Conservation (phyloP, 2,797 vertebrate genomes). For the Typhlichthys eigenmanni region DNA sequence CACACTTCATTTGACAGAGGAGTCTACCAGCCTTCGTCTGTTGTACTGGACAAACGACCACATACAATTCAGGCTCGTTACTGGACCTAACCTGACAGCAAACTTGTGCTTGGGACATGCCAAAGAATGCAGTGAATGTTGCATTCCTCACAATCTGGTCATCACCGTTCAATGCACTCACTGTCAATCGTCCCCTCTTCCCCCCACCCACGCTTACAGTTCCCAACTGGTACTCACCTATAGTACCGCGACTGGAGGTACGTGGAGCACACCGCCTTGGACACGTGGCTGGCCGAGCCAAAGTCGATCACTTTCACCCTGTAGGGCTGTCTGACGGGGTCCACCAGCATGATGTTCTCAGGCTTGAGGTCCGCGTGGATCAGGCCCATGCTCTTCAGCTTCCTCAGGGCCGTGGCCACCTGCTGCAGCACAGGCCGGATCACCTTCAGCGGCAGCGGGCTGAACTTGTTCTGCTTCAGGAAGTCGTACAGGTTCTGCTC, state of each 20-base stretch:
- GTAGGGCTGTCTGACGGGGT: constrained; percentile 95
- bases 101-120: too few species aligned
- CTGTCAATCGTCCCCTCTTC: neutral
- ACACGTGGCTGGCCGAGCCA: constrained; percentile 97
- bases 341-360: constrained; percentile 99
- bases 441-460: constrained; percentile 95
- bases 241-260: constrained; percentile 99
- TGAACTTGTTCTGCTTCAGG: constrained; percentile 99
- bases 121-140: too few species aligned
- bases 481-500: constrained; percentile 99
- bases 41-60: too few species aligned
- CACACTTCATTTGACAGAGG: too few species aligned
- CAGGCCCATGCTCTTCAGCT: constrained; percentile 96
- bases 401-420: constrained; percentile 96
- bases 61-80: too few species aligned
- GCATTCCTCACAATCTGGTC: too few species aligned
- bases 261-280: constrained; percentile 98
- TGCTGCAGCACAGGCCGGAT: constrained; percentile 97
- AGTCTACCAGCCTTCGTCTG: too few species aligned
- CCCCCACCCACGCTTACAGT: neutral
- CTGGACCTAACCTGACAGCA: too few species aligned
- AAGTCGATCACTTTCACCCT: constrained; percentile 99
- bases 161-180: too few species aligned
- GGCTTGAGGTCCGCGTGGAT: constrained; percentile 99
- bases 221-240: constrained; percentile 81